Base-by-base conservation (phyloP, 2,113 vertebrate species). In the Seriola quinqueradiata region DNA sequence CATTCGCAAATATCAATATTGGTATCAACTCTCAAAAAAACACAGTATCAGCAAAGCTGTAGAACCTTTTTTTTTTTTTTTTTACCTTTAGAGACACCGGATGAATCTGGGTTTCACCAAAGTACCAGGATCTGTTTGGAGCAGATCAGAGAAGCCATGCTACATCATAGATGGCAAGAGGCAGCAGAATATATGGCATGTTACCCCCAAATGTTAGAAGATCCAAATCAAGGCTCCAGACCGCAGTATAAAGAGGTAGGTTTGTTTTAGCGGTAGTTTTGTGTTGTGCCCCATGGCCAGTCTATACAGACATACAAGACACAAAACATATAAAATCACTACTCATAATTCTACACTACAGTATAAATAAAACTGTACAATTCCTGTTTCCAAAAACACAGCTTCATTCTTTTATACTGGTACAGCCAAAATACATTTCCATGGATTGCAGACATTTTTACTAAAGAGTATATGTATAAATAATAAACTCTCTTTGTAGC, bases 131-230 rank as follows among this genome's bases (percentile, higher is more conserved):
- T 54, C 0, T 99, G 97, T 84, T 93, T 98, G 70, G 84, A 63
- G 75, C 90, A 87, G 5, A 95, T 98, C 71, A 95, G 95, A 69
- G 95, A 96, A 68, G 96, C 97, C 1, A 77, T 99, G 89, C 90
- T 97, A 34, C 96, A 94, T 81, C 95, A 97, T n/a, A 94, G 95
- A 25, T 99, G 98, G 98, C 87, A 95, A 36, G 95, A 91, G 6
- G 98, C 97, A 65, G 95, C 96, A 0, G 94, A 95, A 8, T 97
- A 96, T 73, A 93, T 98, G 93, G 84, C 85, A 1, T 95, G 71
- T 82, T 99, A 96, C 65, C 0, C 94, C 4, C 97, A 98, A 79
- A 82, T 89, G 5, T 50, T 99, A 52, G 96, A 98, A 38, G 94
- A 96, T 32, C 85, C 84, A 0, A 90, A 63, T 3, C 40, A 19